Evolutionary conservation across 1,140 invertebrate species (phyloP).

Genomic region (Solenopsis fugax): DNA sequence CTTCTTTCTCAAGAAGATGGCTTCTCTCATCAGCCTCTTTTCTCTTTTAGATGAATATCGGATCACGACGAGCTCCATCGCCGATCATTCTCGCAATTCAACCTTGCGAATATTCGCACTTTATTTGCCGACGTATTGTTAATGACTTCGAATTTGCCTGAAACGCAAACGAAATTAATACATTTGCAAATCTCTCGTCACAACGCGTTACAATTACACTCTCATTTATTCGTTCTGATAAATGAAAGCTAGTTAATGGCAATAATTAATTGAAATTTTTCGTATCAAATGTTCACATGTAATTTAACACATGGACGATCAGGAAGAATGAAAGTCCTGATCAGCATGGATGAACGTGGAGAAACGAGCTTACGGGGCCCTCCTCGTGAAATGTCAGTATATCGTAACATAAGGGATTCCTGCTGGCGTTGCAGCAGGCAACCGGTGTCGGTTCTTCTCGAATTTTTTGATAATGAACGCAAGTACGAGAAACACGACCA

Average conservation of each 20-base stretch:
- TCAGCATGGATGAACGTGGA: conserved; percentile 53
- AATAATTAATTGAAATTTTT: conserved; percentile 15
- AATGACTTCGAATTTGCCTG: not conserved
- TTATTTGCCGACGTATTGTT: conserved; percentile 22
- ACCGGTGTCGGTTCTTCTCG: conserved; percentile 77
- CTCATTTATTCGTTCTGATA: not conserved
- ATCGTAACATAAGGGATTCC: conserved; percentile 71
- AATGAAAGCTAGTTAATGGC: not conserved
- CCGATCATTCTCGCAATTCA: conserved; percentile 41
- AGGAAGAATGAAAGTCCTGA: conserved; percentile 59
- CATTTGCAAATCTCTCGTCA: not conserved
- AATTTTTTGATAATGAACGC: conserved; percentile 85
- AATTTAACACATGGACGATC: conserved; percentile 57
- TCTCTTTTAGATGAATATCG: conserved; percentile 61
- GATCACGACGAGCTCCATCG: conserved; percentile 49
- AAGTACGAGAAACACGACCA: conserved; percentile 84
- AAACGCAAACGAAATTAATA: not conserved
- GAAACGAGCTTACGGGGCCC: conserved; percentile 38
- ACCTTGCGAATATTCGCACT: not conserved
- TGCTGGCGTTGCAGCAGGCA: conserved; percentile 74
- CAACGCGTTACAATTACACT: not conserved
- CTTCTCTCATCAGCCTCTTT: conserved; percentile 22
- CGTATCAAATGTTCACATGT: conserved; percentile 19
- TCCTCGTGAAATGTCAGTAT: conserved; percentile 73
- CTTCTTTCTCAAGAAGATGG: not conserved